phyloP scores from a whole-genome alignment of 2,797 vertebrate genomes.

The Holocentrus rufus region DNA sequence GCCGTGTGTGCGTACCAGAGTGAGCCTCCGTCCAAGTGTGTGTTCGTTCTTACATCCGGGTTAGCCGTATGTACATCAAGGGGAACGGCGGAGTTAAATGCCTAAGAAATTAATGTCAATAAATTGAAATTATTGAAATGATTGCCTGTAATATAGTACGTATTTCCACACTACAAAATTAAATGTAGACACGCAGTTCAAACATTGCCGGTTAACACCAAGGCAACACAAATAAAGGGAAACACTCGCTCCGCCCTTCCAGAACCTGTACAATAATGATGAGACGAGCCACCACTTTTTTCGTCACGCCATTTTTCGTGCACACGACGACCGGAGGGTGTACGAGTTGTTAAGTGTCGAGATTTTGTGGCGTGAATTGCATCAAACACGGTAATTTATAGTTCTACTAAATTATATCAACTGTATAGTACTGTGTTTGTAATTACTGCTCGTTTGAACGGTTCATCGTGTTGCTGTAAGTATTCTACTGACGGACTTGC shows the following conservation, averaged over 20 bases:
- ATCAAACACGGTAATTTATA: constrained; percentile 44
- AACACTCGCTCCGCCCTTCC: constrained; percentile 36
- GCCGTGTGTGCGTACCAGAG: background rate
- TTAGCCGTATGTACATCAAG: background rate
- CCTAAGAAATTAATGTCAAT: background rate
- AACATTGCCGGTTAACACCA: too few relatives aligned
- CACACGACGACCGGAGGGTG: constrained; percentile 24
- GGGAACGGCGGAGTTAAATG: too few relatives aligned
- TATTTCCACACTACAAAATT: background rate
- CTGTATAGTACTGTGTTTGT: fast-evolving
- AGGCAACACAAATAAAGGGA: background rate
- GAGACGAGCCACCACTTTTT: constrained; percentile 9
- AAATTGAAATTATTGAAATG: background rate
- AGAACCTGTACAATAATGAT: background rate
- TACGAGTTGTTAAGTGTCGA: background rate
- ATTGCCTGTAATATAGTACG: too few relatives aligned
- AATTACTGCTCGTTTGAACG: fast-evolving
- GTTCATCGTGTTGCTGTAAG: fast-evolving
- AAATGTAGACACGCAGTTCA: too few relatives aligned
- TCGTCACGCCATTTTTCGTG: constrained; percentile 75
- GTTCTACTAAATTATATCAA: fast-evolving
- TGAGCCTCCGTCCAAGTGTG: background rate
- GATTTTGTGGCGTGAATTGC: background rate
- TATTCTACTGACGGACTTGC: background rate
- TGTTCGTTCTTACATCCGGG: background rate